phyloP scores from a whole-genome alignment of 1,140 invertebrate species.

The Calliphora vicina region DNA sequence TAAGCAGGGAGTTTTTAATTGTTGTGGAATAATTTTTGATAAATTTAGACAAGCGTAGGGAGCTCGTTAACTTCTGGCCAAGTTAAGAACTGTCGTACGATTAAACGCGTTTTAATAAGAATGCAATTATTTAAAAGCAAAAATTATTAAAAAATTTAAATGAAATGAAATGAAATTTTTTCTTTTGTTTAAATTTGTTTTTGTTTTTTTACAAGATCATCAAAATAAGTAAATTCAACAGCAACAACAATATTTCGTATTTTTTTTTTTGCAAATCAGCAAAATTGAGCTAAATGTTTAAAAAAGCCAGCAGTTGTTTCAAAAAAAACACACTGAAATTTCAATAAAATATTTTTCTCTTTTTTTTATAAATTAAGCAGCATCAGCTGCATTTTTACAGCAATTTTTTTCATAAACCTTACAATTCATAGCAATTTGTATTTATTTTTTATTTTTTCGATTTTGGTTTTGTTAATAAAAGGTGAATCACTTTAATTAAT shows the following conservation, averaged over 20 bases:
- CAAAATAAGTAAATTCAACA: not conserved
- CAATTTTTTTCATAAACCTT: not conserved
- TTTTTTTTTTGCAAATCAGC: not conserved
- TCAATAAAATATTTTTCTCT: not conserved
- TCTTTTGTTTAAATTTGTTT: not conserved
- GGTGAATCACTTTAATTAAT: not conserved
- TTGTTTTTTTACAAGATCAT: slow-evolving; percentile 34
- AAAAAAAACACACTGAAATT: not conserved
- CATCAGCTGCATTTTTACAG: slow-evolving; percentile 24
- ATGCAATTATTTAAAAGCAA: slow-evolving; percentile 40
- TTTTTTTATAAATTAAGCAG: slow-evolving; percentile 6
- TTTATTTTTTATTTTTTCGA: not conserved
- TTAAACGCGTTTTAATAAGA: slow-evolving; percentile 36
- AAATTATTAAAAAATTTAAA: not conserved
- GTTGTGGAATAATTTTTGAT: no score
- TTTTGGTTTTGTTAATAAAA: not conserved
- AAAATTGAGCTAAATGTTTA: not conserved
- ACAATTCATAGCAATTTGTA: not conserved
- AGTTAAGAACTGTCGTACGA: slow-evolving; percentile 39
- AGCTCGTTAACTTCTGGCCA: slow-evolving; percentile 36
- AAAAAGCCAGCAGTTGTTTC: not conserved
- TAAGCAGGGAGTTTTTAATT: no score
- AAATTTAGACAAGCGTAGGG: slow-evolving; percentile 2
- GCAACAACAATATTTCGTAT: not conserved
- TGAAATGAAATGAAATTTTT: no score